Evolutionary conservation across 2,888 invertebrate species (phyloP).

Genomic region (Cremastobaeus sp.): DNA sequence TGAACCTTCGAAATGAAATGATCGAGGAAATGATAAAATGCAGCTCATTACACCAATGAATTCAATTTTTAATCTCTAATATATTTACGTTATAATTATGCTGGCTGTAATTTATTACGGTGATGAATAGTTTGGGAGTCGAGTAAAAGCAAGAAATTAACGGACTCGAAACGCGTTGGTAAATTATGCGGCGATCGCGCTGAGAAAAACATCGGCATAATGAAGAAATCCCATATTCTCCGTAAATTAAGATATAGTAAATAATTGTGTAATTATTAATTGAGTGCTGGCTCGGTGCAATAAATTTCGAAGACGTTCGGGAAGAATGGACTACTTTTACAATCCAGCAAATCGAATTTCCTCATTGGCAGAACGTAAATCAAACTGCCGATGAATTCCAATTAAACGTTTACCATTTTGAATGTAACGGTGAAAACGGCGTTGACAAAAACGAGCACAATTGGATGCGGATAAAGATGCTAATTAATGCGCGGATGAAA

Average conservation of each 20-base stretch:
- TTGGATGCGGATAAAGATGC: slow-evolving; percentile 3
- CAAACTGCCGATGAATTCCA: no score
- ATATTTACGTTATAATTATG: slow-evolving; percentile 17
- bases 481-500: slow-evolving; percentile 12
- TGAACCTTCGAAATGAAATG: no score
- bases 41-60: slow-evolving; percentile 9
- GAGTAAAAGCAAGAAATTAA: slow-evolving; percentile 43
- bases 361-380: no score
- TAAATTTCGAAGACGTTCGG: no score
- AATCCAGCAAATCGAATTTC: no score
- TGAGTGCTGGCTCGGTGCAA: no score
- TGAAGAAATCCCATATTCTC: not conserved
- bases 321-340: no score
- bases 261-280: not conserved
- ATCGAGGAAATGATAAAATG: slow-evolving; percentile 1
- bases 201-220: slow-evolving; percentile 7
- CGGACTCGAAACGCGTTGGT: slow-evolving; percentile 8
- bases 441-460: not conserved
- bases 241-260: not conserved
- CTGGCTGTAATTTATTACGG: slow-evolving; percentile 24
- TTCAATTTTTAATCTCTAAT: slow-evolving; percentile 11
- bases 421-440: not conserved
- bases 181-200: slow-evolving; percentile 19
- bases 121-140: slow-evolving; percentile 39
- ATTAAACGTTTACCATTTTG: no score